Conservation (phyloP, 2,888 invertebrate genomes). For the Drosophila helvetica region DNA sequence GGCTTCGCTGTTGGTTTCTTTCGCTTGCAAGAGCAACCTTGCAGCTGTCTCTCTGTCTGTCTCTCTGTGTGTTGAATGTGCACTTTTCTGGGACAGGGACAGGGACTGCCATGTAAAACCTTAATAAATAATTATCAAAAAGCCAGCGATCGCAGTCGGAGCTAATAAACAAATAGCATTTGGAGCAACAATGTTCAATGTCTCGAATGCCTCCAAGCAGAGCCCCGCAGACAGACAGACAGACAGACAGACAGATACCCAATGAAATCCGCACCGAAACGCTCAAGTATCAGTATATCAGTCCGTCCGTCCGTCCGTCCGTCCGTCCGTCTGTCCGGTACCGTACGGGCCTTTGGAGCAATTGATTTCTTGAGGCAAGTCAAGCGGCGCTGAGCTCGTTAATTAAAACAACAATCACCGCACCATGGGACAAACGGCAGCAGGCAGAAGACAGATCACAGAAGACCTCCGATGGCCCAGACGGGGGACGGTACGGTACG, state of each 20-base stretch:
- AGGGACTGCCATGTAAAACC: slow-evolving; percentile 47
- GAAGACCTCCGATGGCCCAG: slow-evolving; percentile 5
- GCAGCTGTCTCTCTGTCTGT: background rate
- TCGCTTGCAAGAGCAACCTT: slow-evolving; percentile 26
- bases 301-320: background rate
- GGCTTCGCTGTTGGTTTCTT: slow-evolving; percentile 12
- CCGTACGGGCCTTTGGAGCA: slow-evolving; percentile 41
- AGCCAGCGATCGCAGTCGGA: slow-evolving; percentile 51
- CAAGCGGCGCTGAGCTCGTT: slow-evolving; percentile 59
- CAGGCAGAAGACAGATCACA: background rate
- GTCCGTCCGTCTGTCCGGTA: slow-evolving; percentile 1
- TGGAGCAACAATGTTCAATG: slow-evolving; percentile 54
- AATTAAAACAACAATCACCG: slow-evolving; percentile 73
- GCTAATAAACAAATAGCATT: slow-evolving; percentile 64
- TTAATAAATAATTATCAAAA: slow-evolving; percentile 55
- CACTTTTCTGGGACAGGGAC: slow-evolving; percentile 36
- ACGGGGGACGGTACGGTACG: background rate
- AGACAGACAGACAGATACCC: slow-evolving; percentile 32
- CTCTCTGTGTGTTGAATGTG: slow-evolving; percentile 3
- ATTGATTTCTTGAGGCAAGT: slow-evolving; percentile 49
- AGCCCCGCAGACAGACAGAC: slow-evolving; percentile 27
- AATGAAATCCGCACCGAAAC: slow-evolving; percentile 61
- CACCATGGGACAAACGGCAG: slow-evolving; percentile 7
- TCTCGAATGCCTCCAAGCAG: slow-evolving; percentile 49
- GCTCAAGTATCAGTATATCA: slow-evolving; percentile 35